These are phyloP conservation scores for Anoplolepis gracilipes DNA, from an alignment of 1,140 invertebrate species.

Conservation along the genomic window DNA sequence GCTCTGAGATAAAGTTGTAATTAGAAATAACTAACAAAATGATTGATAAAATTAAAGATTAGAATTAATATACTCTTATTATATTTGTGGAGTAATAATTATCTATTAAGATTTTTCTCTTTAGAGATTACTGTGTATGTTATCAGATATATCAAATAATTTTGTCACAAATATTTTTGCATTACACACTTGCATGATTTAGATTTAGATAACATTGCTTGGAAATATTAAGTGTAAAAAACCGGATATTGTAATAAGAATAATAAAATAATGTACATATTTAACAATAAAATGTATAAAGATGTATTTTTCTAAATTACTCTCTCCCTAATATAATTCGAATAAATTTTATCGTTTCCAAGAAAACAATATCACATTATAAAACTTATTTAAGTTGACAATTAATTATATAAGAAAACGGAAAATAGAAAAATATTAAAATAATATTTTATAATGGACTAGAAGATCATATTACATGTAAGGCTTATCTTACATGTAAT, in stretches of 20 bases:
- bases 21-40: not conserved
- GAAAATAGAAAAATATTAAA: not conserved
- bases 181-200: not conserved
- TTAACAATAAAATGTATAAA: not conserved
- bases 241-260: not conserved
- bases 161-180: not conserved
- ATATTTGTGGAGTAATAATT: conserved; percentile 6
- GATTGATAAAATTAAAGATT: not conserved
- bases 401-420: not conserved
- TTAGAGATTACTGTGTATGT: conserved; percentile 11
- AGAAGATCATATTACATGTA: not conserved
- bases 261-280: conserved; percentile 6
- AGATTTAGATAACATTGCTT: not conserved
- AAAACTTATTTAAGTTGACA: not conserved
- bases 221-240: conserved; percentile 10
- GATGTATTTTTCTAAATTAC: conserved; percentile 4
- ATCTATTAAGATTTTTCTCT: conserved; percentile 9
- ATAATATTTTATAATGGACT: not conserved
- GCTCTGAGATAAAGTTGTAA: conserved; percentile 6
- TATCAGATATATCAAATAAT: not conserved
- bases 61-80: not conserved
- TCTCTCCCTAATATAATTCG: not conserved
- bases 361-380: not conserved
- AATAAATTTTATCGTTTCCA: not conserved
- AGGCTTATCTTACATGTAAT: not conserved